Evolutionary conservation across 2,797 vertebrate genomes (phyloP), one percentile per base, ranked within the genome.

Genomic region (Glossophaga mutica): DNA sequence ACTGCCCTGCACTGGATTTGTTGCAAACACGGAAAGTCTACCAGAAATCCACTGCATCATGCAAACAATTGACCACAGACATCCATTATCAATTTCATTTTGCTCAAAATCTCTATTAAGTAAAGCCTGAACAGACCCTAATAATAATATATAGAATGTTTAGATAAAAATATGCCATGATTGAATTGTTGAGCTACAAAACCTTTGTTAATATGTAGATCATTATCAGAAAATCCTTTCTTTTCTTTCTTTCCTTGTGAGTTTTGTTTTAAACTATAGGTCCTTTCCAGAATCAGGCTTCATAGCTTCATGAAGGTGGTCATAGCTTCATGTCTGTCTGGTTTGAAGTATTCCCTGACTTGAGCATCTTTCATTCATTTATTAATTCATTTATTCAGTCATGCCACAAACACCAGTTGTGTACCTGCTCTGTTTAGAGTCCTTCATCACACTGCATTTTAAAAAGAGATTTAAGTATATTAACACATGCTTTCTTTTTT

Each of bases 21-120:
- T 76, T 96, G 94, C 97, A 97, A 94, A 93, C 57, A 16, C 76
- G 15, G 42, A 73, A 96, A 90, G 37, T 82, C 83, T 89, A 95
- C 92, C 87, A 46, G 65, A 87, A 86, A 78, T 42, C 62, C 26
- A 79, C 74, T n/a, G 39, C 21, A 52, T 81, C 74, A 26, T 62
- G 88, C 50, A 86, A 73, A 92, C 39, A 81, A 46, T 74, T 55
- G 42, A 37, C 57, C 39, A 37, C n/a, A 83, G 73, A 26, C 7
- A 32, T 48, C 37, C 57, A 26, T 79, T 71, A 26, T 48, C 39
- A 32, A n/a, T 22, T 85, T 4, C 0, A 2, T 55, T 77, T 74
- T 67, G 52, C 6, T 85, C 71, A 71, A 90, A 95, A 84, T 83
- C 16, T 92, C 76, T 67, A 29, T 26, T 32, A 26, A 44, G 24